Percentiles rank a stretch among this genome's conserved stretches.
Evolutionary conservation across 2,797 vertebrate genomes (phyloP).

Genomic region (Natrix natrix): DNA sequence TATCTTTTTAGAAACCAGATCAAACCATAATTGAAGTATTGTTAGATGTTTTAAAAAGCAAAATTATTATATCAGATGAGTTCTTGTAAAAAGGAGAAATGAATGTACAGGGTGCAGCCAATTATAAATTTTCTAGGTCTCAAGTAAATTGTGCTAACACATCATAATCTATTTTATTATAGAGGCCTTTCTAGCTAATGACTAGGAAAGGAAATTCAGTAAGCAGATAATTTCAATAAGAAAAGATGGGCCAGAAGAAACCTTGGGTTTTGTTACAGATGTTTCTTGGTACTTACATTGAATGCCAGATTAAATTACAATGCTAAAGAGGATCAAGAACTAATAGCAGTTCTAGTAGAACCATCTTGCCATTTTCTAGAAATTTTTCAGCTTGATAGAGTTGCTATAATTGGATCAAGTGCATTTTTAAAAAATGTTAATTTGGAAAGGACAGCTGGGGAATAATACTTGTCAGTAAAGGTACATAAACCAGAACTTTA

Average conservation of each 20-base stretch:
- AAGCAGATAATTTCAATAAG: slow-evolving; percentile 39
- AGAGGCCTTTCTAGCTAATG: slow-evolving; percentile 1
- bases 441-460: neutral
- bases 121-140: neutral
- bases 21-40: neutral
- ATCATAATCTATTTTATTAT: neutral
- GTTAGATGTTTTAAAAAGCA: neutral
- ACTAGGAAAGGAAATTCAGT: neutral
- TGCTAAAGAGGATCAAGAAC: slow-evolving; percentile 13
- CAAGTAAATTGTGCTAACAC: neutral
- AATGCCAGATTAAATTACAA: slow-evolving; percentile 18
- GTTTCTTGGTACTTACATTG: slow-evolving; percentile 20
- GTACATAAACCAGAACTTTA: neutral
- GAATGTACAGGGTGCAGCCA: neutral
- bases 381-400: neutral
- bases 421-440: neutral
- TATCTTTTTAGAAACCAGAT: neutral
- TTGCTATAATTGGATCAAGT: neutral
- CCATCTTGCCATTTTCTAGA: slow-evolving; percentile 7
- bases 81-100: neutral
- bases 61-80: neutral
- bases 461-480: neutral
- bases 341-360: neutral
- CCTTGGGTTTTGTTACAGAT: neutral
- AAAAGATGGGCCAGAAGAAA: slow-evolving; percentile 22